Base-by-base conservation (phyloP, 2,888 invertebrate genomes). In the Torymus tubicola region DNA sequence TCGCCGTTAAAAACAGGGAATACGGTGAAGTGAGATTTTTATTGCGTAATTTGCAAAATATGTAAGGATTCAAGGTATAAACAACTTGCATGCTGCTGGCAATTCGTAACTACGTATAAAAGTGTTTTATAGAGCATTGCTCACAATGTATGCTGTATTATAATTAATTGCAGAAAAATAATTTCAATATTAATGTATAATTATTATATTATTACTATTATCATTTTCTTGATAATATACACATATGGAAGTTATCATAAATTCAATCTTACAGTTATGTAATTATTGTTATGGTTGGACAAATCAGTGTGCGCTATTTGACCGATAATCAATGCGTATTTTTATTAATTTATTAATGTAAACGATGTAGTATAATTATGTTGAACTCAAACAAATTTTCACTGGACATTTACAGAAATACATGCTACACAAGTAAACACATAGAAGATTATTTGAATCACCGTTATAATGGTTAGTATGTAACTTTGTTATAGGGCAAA, bases 61-160 rank as follows among this genome's bases (percentile, higher is more conserved):
- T 81, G 57, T 82, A 78, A 81, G 72, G 75, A 79, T 76, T 52
- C 76, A 82, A 76, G 71, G 14, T 80, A 83, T 82, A 81, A 84
- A 81, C 75, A 83, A 81, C 83, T 84, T 84, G 82, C 83, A 84
- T 83, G 83, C 80, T 83, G 83, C 82, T 84, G 81, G 81, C 79
- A 84, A 84, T 81, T 84, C 72, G 80, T 80, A 80, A 80, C 61
- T 76, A 75, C 61, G 57, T 84, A 82, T 83, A 85, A 83, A 83
- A 81, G 80, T 82, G 83, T 85, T 84, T 85, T 85, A 82, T 83
- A 83, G 84, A 84, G 83, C 81, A 78, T 78, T 76, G 80, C 81
- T 84, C 83, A 77, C 78, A 82, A 78, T 82, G 52, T 78, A 77
- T 8, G 67, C 77, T 82, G 78, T 79, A 82, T 73, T 71, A 81